Percentiles rank a stretch among this genome's conserved stretches.
These are phyloP conservation scores for Emydoidea blandingii DNA, from an alignment of 2,797 vertebrate genomes.

Conservation along the genomic window DNA sequence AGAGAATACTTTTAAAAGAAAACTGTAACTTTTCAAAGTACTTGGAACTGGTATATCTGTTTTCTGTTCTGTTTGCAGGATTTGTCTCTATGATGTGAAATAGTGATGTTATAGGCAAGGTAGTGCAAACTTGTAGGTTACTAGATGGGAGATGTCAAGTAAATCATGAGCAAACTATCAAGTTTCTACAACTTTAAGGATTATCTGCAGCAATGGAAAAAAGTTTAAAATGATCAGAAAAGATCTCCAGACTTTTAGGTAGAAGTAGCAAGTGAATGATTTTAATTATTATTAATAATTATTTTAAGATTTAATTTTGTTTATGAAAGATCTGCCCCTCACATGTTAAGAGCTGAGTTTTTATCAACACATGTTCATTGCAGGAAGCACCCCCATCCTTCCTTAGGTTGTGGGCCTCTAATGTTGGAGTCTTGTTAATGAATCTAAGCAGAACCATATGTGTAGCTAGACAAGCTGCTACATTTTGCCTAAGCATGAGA, in stretches of 20 bases:
- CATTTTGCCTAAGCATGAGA: neutral
- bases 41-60: neutral
- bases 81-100: neutral
- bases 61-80: neutral
- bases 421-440: neutral
- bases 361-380: neutral
- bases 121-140: rapidly evolving
- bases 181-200: neutral
- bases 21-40: neutral
- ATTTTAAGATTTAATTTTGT: neutral
- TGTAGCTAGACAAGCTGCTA: neutral
- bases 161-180: neutral
- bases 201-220: neutral
- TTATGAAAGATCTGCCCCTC: neutral
- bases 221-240: neutral
- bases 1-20: conserved; percentile 13
- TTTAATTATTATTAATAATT: neutral
- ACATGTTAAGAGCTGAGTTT: neutral
- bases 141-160: neutral
- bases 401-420: neutral
- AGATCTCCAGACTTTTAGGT: neutral
- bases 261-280: neutral
- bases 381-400: neutral
- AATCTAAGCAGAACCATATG: neutral
- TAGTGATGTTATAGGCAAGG: rapidly evolving